Evolutionary conservation across 1,140 invertebrate species (phyloP).

Genomic region (Zophobas morio): DNA sequence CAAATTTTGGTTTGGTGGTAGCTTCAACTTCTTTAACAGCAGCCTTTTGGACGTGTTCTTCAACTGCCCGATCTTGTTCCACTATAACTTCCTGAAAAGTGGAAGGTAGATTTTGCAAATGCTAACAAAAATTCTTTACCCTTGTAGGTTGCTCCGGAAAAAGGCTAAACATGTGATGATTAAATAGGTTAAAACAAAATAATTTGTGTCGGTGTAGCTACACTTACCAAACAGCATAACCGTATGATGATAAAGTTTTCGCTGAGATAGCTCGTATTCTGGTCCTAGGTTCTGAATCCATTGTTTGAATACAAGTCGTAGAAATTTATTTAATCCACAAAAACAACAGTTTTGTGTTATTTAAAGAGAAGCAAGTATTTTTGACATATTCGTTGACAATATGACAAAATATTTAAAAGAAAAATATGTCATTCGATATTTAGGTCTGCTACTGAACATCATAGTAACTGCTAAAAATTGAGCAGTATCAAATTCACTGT

Average conservation of each 20-base stretch:
- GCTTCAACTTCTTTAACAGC: constrained; percentile 14
- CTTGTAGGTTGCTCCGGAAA: constrained; percentile 40
- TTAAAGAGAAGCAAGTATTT: too few species aligned
- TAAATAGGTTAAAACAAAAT: not conserved
- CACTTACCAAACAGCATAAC: constrained; percentile 33
- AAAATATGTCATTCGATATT: too few species aligned
- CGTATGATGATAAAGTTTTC: constrained; percentile 15
- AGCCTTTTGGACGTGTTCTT: not conserved
- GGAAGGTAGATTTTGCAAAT: not conserved
- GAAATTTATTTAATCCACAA: not conserved
- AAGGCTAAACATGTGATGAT: constrained; percentile 6
- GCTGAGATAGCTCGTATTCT: constrained; percentile 12
- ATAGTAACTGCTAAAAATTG: too few species aligned
- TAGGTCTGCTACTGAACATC: too few species aligned
- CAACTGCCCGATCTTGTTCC: not conserved
- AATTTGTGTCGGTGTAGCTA: not conserved
- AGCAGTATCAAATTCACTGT: too few species aligned
- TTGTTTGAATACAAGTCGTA: not conserved
- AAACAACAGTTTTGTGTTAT: not conserved
- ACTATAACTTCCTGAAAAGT: constrained; percentile 11
- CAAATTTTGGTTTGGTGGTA: not conserved
- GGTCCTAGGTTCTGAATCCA: constrained; percentile 7
- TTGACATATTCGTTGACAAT: too few species aligned
- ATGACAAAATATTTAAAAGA: too few species aligned
- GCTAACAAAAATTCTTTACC: constrained; percentile 11